Evolutionary conservation across 2,888 invertebrate genomes (phyloP).

Genomic region (Scaptomyza tumidula): DNA sequence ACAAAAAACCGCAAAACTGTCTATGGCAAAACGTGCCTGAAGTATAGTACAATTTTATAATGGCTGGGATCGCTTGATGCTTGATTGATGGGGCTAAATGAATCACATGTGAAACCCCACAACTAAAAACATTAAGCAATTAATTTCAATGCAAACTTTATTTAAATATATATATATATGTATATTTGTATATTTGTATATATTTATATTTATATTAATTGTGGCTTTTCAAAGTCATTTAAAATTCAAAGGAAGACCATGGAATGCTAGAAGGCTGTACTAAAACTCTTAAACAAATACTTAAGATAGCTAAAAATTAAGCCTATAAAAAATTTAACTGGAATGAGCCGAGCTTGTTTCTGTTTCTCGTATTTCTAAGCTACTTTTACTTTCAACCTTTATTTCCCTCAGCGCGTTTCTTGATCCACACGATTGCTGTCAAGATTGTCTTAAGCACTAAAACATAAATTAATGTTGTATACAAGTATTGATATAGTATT

Average conservation of each 20-base stretch:
- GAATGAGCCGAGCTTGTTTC: slow-evolving; percentile 47
- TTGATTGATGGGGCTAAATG: slow-evolving; percentile 68
- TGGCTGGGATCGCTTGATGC: slow-evolving; percentile 30
- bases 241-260: slow-evolving; percentile 77
- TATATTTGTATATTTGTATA: slow-evolving; percentile 47
- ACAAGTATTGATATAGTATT: slow-evolving; percentile 34
- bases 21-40: slow-evolving; percentile 66
- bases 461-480: slow-evolving; percentile 64
- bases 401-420: slow-evolving; percentile 65
- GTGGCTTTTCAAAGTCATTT: slow-evolving; percentile 57
- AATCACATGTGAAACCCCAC: slow-evolving; percentile 41
- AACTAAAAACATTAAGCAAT: slow-evolving; percentile 28
- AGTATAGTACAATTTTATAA: slow-evolving; percentile 59
- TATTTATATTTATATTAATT: slow-evolving; percentile 19
- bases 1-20: slow-evolving; percentile 50
- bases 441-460: slow-evolving; percentile 64
- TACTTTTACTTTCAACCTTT: slow-evolving; percentile 76
- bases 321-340: slow-evolving; percentile 63
- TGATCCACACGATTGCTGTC: slow-evolving; percentile 47
- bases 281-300: slow-evolving; percentile 42
- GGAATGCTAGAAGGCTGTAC: slow-evolving; percentile 65
- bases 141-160: slow-evolving; percentile 43
- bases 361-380: slow-evolving; percentile 32
- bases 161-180: slow-evolving; percentile 49
- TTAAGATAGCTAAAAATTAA: slow-evolving; percentile 49